A percentile compares a stretch with the other conserved stretches of the same genome.
phyloP scores from a whole-genome alignment of 2,888 invertebrate species.

The Osmoderma eremita region DNA sequence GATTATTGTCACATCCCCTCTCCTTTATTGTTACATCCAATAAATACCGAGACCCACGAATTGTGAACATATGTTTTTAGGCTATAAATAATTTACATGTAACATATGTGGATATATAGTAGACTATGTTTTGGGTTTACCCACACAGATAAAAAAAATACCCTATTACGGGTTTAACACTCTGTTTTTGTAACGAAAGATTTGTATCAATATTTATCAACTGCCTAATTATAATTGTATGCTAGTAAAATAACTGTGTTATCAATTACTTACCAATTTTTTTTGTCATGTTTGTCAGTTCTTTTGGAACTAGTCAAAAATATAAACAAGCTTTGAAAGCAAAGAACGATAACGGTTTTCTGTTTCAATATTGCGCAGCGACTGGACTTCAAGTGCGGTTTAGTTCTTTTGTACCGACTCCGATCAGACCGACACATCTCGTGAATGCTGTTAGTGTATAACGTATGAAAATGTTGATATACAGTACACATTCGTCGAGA shows the following conservation, averaged over 20 bases:
- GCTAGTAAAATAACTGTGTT: conserved; percentile 47
- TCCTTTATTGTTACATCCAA: conserved; percentile 10
- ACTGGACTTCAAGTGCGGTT: too few species aligned
- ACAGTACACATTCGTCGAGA: too few species aligned
- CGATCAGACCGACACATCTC: too few species aligned
- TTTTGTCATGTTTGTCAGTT: too few species aligned
- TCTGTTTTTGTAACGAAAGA: conserved; percentile 60
- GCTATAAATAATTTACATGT: conserved; percentile 63
- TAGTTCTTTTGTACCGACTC: too few species aligned
- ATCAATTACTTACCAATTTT: background rate
- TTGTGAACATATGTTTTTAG: conserved; percentile 58
- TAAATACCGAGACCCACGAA: conserved; percentile 53
- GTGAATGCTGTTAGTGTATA: too few species aligned
- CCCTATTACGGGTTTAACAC: conserved; percentile 53
- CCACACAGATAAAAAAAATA: conserved; percentile 49
- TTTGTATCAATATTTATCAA: conserved; percentile 61
- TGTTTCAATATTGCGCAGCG: too few species aligned
- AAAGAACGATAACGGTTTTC: too few species aligned
- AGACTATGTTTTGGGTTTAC: conserved; percentile 57
- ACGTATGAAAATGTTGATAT: too few species aligned
- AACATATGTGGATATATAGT: conserved; percentile 64
- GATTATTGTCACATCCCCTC: conserved; percentile 42
- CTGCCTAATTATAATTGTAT: conserved; percentile 61
- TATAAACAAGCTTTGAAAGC: too few species aligned
- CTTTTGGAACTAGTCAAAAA: too few species aligned